phyloP scores from a whole-genome alignment of 2,113 vertebrate genomes.

The Lathamus discolor region DNA sequence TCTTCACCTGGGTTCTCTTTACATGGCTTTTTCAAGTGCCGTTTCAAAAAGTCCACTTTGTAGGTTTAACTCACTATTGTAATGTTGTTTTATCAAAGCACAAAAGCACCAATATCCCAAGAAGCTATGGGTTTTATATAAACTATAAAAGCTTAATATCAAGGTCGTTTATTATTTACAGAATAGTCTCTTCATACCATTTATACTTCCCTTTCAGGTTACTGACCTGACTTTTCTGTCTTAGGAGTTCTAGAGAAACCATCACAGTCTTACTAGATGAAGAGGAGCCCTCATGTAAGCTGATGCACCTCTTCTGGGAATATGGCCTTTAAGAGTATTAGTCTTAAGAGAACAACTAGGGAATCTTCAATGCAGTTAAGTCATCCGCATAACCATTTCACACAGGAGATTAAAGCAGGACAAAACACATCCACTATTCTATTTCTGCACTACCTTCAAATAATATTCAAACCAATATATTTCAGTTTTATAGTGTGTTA shows the following conservation, averaged over 20 bases:
- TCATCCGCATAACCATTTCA: not conserved
- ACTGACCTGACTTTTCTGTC: not conserved
- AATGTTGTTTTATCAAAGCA: not conserved
- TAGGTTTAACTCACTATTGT: not conserved
- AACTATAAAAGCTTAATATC: not conserved
- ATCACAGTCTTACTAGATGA: not conserved
- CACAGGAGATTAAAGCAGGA: not conserved
- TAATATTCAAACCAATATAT: not conserved
- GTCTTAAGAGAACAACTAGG: not conserved
- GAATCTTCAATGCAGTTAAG: not conserved
- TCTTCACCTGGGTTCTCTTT: conserved; percentile 1
- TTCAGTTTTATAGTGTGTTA: not conserved
- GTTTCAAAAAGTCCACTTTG: not conserved
- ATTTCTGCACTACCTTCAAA: not conserved
- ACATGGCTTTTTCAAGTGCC: not conserved
- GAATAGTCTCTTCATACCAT: not conserved
- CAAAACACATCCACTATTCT: not conserved
- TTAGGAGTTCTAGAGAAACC: not conserved
- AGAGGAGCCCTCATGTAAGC: not conserved
- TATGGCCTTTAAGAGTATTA: not conserved
- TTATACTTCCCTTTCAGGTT: not conserved
- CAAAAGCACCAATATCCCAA: not conserved
- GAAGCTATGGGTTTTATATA: not conserved
- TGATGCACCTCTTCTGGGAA: not conserved
- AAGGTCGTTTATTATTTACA: not conserved